These are phyloP conservation scores for Encarsia formosa DNA, from an alignment of 2,888 invertebrate genomes.

Conservation along the genomic window DNA sequence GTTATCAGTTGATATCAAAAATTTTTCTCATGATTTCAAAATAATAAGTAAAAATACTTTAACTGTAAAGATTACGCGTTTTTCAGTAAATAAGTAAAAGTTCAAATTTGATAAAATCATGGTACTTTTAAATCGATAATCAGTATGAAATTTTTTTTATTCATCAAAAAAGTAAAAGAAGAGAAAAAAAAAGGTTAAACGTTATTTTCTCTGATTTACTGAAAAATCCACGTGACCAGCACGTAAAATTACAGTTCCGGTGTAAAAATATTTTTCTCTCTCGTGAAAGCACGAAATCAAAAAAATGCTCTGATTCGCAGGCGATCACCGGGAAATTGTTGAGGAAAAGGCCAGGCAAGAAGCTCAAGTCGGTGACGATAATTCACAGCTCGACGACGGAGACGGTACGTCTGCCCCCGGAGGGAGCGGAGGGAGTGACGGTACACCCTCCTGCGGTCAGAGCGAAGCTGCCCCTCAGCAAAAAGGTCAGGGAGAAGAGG, in stretches of 20 bases:
- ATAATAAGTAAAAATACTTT: too few species aligned
- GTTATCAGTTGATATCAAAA: too few species aligned
- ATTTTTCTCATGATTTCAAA: too few species aligned
- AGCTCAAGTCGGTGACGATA: slow-evolving; percentile 82
- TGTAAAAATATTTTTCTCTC: too few species aligned
- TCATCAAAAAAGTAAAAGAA: neutral
- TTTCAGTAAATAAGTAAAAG: too few species aligned
- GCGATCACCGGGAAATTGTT: slow-evolving; percentile 75
- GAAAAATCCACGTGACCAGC: slow-evolving; percentile 4
- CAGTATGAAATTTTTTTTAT: too few species aligned
- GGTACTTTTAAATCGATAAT: too few species aligned
- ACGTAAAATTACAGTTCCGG: neutral
- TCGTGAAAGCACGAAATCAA: neutral
- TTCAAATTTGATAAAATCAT: too few species aligned
- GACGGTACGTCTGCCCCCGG: slow-evolving; percentile 74
- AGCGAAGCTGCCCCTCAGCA: slow-evolving; percentile 81
- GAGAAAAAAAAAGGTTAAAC: neutral
- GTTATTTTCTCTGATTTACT: slow-evolving; percentile 9
- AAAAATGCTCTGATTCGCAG: slow-evolving; percentile 50
- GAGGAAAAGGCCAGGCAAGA: slow-evolving; percentile 71
- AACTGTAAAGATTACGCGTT: too few species aligned
- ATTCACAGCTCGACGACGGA: slow-evolving; percentile 87
- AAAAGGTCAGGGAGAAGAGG: slow-evolving; percentile 69
- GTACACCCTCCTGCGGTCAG: slow-evolving; percentile 80
- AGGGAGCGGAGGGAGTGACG: slow-evolving; percentile 70